Evolutionary conservation across 2,113 vertebrate genomes (phyloP).

Genomic region (Cisticola juncidis): DNA sequence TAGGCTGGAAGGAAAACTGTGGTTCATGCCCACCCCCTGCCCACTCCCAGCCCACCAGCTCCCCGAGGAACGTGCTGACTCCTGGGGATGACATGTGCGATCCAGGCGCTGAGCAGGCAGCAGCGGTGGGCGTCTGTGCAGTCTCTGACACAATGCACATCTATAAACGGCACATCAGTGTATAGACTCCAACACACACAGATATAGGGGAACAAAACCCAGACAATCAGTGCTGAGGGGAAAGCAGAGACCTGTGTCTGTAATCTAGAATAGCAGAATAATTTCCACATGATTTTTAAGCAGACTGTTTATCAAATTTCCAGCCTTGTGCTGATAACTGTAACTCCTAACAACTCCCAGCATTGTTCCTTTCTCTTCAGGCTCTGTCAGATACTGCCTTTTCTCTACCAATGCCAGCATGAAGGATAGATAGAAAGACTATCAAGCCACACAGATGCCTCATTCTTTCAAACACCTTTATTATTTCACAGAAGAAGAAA

Average conservation of each 20-base stretch:
- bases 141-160: not conserved
- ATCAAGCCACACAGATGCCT: not conserved
- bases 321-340: not conserved
- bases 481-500: not conserved
- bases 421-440: not conserved
- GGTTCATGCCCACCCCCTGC: slow-evolving; percentile 42
- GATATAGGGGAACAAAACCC: not conserved
- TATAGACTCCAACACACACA: not conserved
- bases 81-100: slow-evolving; percentile 9
- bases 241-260: not conserved
- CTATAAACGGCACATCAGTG: not conserved
- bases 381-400: slow-evolving; percentile 1
- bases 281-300: slow-evolving; percentile 29
- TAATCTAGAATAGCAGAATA: not conserved
- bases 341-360: not conserved
- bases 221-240: not conserved
- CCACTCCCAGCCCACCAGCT: slow-evolving; percentile 43
- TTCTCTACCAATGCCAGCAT: not conserved
- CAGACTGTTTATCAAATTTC: slow-evolving; percentile 27
- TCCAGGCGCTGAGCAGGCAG: not conserved
- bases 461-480: not conserved
- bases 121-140: not conserved
- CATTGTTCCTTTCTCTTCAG: slow-evolving; percentile 10
- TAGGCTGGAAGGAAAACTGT: slow-evolving; percentile 40
- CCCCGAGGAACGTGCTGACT: not conserved